Evolutionary conservation across 1,140 invertebrate genomes (phyloP).

Genomic region (Aphelinus certus): DNA sequence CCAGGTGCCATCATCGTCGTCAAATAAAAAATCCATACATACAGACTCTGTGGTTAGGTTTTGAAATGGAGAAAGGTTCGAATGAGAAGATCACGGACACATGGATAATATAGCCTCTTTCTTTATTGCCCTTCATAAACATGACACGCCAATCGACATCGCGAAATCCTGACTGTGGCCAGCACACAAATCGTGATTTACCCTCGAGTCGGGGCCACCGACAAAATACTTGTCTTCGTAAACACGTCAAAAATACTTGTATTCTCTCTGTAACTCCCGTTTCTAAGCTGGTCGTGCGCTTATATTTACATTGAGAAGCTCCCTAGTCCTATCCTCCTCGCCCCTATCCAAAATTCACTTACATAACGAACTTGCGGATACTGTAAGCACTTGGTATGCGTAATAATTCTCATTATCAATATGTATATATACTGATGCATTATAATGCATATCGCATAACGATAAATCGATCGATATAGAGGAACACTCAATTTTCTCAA

Average conservation of each 20-base stretch:
- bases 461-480: not conserved
- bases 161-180: not conserved
- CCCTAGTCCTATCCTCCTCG: too few species aligned
- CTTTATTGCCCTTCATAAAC: conserved; percentile 53
- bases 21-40: too few species aligned
- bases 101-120: conserved; percentile 23
- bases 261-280: too few species aligned
- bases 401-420: conserved; percentile 3
- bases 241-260: too few species aligned
- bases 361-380: conserved; percentile 29
- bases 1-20: too few species aligned
- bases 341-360: too few species aligned
- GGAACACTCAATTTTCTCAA: conserved; percentile 29
- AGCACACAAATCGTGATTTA: conserved; percentile 3
- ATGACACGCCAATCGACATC: conserved; percentile 47
- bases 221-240: too few species aligned
- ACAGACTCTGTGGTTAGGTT: too few species aligned
- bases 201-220: not conserved
- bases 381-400: conserved; percentile 6
- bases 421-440: conserved; percentile 6
- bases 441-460: conserved; percentile 13
- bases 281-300: too few species aligned
- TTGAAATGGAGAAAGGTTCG: too few species aligned
- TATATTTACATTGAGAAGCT: not conserved
- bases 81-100: not conserved